A percentile compares a stretch with the other conserved stretches of the same genome.
These are phyloP conservation scores for Ctenosaura bakeri DNA, from an alignment of 2,797 vertebrate genomes.

Conservation along the genomic window DNA sequence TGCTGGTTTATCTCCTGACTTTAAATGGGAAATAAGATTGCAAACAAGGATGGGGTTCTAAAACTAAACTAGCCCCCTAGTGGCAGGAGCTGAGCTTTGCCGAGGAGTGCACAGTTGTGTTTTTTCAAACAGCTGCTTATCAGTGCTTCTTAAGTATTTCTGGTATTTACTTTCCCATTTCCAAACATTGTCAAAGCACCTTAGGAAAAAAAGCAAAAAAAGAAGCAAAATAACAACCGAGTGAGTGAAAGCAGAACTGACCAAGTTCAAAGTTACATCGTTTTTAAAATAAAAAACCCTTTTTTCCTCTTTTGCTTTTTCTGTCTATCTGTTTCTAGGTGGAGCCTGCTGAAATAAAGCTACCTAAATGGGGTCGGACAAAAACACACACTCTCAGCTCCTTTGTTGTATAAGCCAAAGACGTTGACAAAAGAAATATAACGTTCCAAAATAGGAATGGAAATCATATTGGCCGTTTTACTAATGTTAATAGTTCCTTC, in stretches of 20 bases:
- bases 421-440: neutral
- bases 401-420: neutral
- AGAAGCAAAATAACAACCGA: neutral
- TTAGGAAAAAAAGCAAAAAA: neutral
- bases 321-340: neutral
- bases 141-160: too few species aligned
- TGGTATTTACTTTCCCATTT: neutral
- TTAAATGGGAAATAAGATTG: neutral
- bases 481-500: too few species aligned
- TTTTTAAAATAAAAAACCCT: too few species aligned
- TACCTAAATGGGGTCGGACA: neutral
- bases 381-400: neutral
- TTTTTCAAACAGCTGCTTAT: neutral
- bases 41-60: neutral
- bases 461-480: too few species aligned
- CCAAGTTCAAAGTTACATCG: neutral
- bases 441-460: too few species aligned
- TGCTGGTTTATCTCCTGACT: neutral
- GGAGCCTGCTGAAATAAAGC: neutral
- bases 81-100: slow-evolving; percentile 14
- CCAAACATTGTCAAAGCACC: too few species aligned
- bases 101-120: neutral
- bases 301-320: neutral
- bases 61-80: neutral
- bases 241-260: neutral